phyloP scores from a whole-genome alignment of 1,140 invertebrate genomes.

The Diachasma alloeum region DNA sequence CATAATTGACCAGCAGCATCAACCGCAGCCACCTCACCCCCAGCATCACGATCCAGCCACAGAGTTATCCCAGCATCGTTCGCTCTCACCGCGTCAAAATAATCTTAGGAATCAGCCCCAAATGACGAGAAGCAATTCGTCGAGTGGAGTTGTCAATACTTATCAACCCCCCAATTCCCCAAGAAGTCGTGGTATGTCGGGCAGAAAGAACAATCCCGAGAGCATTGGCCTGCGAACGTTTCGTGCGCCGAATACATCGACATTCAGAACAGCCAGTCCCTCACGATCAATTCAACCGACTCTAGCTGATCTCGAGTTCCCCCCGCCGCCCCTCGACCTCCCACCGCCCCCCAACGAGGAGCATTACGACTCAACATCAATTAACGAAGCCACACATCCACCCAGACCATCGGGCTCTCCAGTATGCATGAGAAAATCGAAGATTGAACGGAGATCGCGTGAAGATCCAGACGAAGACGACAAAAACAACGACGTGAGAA shows the following conservation, averaged over 20 bases:
- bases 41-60: slow-evolving; percentile 24
- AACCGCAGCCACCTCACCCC: slow-evolving; percentile 24
- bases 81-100: slow-evolving; percentile 68
- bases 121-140: slow-evolving; percentile 87
- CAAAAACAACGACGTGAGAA: slow-evolving; percentile 69
- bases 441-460: slow-evolving; percentile 52
- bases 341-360: slow-evolving; percentile 71
- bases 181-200: slow-evolving; percentile 63
- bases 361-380: not conserved
- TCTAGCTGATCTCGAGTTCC: slow-evolving; percentile 84
- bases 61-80: slow-evolving; percentile 56
- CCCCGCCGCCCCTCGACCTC: slow-evolving; percentile 81
- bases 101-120: slow-evolving; percentile 73
- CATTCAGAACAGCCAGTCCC: slow-evolving; percentile 68
- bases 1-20: slow-evolving; percentile 47
- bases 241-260: slow-evolving; percentile 64
- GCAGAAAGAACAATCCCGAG: slow-evolving; percentile 55
- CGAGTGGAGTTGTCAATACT: slow-evolving; percentile 77
- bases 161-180: slow-evolving; percentile 70
- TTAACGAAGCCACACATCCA: no score
- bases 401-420: slow-evolving; percentile 46
- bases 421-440: slow-evolving; percentile 56
- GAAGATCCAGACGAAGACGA: slow-evolving; percentile 53
- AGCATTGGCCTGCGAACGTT: slow-evolving; percentile 66
- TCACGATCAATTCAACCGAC: slow-evolving; percentile 70